Conservation (phyloP, 1,140 invertebrate genomes). For the Temnothorax curvispinosus region DNA sequence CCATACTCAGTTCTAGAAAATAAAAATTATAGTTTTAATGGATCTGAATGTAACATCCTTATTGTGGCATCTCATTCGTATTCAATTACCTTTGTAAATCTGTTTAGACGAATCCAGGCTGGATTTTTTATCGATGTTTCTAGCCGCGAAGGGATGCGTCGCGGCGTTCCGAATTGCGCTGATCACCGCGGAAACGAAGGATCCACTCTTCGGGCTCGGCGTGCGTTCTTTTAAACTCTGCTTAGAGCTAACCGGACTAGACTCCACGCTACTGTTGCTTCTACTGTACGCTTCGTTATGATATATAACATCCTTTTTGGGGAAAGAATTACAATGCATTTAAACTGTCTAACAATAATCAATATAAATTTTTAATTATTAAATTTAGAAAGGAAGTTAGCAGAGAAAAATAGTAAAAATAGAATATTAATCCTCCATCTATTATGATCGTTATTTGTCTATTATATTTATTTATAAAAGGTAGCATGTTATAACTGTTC, state of each 20-base stretch:
- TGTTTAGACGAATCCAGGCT: slow-evolving; percentile 74
- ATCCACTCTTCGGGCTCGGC: slow-evolving; percentile 88
- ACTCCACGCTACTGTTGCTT: slow-evolving; percentile 87
- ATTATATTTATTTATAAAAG: background rate
- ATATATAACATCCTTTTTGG: slow-evolving; percentile 89
- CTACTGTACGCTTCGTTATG: slow-evolving; percentile 91
- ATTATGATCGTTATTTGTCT: background rate
- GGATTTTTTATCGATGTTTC: slow-evolving; percentile 77
- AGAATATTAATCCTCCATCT: background rate
- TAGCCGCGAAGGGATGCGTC: slow-evolving; percentile 84
- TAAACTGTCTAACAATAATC: background rate
- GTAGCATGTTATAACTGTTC: background rate
- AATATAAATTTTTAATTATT: background rate
- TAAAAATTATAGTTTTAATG: background rate
- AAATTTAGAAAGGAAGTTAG: slow-evolving; percentile 8
- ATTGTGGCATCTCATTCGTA: background rate
- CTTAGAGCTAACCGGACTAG: slow-evolving; percentile 87
- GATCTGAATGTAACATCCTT: background rate
- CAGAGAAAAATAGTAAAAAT: background rate
- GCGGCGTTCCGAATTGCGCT: slow-evolving; percentile 89
- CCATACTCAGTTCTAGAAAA: slow-evolving; percentile 80
- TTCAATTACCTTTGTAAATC: slow-evolving; percentile 79
- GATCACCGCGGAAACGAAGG: slow-evolving; percentile 89
- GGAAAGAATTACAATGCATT: slow-evolving; percentile 21
- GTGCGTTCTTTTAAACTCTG: slow-evolving; percentile 85